phyloP scores from a whole-genome alignment of 2,113 vertebrate species.

The Myrmophylax atrothorax region DNA sequence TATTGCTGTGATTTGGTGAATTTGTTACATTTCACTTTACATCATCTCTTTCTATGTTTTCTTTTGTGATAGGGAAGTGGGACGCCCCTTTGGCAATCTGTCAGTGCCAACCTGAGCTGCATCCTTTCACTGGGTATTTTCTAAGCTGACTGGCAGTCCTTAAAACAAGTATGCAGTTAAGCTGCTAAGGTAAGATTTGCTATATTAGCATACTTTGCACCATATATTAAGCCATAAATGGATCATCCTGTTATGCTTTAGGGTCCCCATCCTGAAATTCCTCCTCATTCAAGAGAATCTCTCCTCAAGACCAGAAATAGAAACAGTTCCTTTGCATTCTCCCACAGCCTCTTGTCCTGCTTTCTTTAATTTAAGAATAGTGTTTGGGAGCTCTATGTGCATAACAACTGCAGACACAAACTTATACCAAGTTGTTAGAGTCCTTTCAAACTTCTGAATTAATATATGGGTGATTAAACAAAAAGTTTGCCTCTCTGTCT shows the following conservation, averaged over 20 bases:
- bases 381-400: not conserved
- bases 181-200: constrained; percentile 91
- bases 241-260: constrained; percentile 53
- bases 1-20: constrained; percentile 85
- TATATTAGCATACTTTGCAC: constrained; percentile 33
- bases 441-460: constrained; percentile 44
- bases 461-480: constrained; percentile 1
- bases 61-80: constrained; percentile 78
- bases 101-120: constrained; percentile 71
- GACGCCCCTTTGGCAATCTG: constrained; percentile 73
- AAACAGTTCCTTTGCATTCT: not conserved
- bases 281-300: not conserved
- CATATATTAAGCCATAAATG: constrained; percentile 57
- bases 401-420: not conserved
- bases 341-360: not conserved
- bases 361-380: not conserved
- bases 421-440: constrained; percentile 5
- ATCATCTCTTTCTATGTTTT: constrained; percentile 80
- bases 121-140: constrained; percentile 78
- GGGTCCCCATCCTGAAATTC: constrained; percentile 28
- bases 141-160: constrained; percentile 84
- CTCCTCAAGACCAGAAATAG: not conserved
- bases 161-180: constrained; percentile 96
- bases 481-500: constrained; percentile 2
- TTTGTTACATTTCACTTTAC: constrained; percentile 90